Base-by-base conservation (phyloP, 2,797 vertebrate species). In the Coendou prehensilis region DNA sequence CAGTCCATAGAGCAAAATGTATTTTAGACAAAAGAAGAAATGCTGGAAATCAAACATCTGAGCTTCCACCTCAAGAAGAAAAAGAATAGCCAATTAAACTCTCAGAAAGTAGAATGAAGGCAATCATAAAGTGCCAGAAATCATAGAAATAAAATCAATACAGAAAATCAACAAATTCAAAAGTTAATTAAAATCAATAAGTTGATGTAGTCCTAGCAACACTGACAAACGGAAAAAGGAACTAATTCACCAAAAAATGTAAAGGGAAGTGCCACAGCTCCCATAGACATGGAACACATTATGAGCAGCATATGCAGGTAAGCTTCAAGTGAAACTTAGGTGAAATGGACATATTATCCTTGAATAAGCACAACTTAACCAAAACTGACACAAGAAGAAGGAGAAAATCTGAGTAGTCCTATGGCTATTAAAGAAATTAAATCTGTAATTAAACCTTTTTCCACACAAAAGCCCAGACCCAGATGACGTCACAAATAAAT, bases 1-100 rank as follows among this genome's bases (percentile, higher is more conserved):
- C 54, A 61, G 37, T 82, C 45, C 41, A 83, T 15, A 18, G 9
- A 89, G 61, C 33, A 71, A 85, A 82, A 22, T 15, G 11, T 20
- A 9, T 78, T 73, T 82, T 73, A 82, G 69, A 67, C 18, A 73
- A 69, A 84, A 45, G 37, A 95, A 90, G 37, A 83, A 83, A 86
- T 52, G 9, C 33, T 79, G 7, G 47, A 82, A 45, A 52, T 41
- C 14, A 71, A 69, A 28, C 26, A 56, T 45, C 52, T 69, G 9
- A 69, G 75, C 63, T 63, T 87, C 63, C 8, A 41, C 52, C 67
- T 78, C 8, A 41, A 69, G 45, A 85, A 67, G 56, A n/a, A 64
- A 71, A 78, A 56, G 23, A 37, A 54, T 11, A 20, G 28, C 52
- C 45, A 85, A 0, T 47, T 28, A 56, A 67, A 80, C 56, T 23